Evolutionary conservation across 1,140 invertebrate genomes (phyloP).

Genomic region (Idris sp.): DNA sequence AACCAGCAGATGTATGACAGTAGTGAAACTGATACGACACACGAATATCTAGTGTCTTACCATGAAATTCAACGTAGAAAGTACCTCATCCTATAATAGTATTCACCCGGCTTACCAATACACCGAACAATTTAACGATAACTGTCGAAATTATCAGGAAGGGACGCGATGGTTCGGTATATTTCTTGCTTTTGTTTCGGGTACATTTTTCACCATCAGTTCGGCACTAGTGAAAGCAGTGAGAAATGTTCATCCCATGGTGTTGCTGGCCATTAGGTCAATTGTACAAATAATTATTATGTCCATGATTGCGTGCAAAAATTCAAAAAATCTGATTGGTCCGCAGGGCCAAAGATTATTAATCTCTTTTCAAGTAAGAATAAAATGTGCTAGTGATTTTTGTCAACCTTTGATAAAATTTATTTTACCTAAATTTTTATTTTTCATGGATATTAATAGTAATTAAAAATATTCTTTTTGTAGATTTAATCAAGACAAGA

Average conservation of each 20-base stretch:
- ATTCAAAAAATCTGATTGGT: conserved; percentile 72
- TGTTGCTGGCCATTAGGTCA: conserved; percentile 75
- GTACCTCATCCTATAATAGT: conserved; percentile 72
- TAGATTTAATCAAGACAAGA: too few relatives aligned
- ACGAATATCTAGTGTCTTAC: conserved; percentile 18
- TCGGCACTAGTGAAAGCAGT: conserved; percentile 78
- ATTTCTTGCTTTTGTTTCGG: conserved; percentile 77
- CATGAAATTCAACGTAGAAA: conserved; percentile 73
- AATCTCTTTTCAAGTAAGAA: conserved; percentile 75
- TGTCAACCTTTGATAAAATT: neutral
- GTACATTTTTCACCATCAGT: conserved; percentile 78
- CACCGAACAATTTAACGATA: conserved; percentile 73
- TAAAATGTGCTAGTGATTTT: too few relatives aligned
- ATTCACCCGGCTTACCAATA: conserved; percentile 73
- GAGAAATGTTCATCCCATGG: conserved; percentile 77
- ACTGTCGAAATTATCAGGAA: conserved; percentile 70
- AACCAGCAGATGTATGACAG: conserved; percentile 39
- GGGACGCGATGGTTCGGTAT: conserved; percentile 77
- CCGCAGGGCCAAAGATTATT: conserved; percentile 74
- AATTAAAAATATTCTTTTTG: too few relatives aligned
- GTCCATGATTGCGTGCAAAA: conserved; percentile 67
- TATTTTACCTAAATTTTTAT: neutral
- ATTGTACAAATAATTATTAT: conserved; percentile 76
- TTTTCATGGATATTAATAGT: too few relatives aligned
- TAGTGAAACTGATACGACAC: conserved; percentile 10